Evolutionary conservation across 2,113 vertebrate species (phyloP).

Genomic region (Eclectus roratus): DNA sequence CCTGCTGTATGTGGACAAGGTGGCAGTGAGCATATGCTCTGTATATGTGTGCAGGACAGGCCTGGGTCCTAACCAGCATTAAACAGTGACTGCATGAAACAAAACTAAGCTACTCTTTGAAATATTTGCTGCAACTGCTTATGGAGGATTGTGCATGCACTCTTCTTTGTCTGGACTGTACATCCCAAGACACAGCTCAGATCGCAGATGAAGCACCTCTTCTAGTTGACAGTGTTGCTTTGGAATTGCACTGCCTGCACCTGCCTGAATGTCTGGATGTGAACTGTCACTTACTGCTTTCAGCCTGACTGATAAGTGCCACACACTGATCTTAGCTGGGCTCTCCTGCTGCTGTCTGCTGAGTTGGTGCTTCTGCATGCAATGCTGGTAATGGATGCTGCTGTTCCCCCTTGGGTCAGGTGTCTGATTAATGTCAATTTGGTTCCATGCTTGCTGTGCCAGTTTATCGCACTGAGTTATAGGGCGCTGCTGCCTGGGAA

Average conservation of each 20-base stretch:
- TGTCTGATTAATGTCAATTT: not conserved
- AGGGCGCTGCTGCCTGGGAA: not conserved
- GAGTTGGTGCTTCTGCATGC: not conserved
- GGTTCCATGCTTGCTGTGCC: not conserved
- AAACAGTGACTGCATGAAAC: not conserved
- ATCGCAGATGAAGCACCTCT: not conserved
- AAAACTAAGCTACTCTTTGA: not conserved
- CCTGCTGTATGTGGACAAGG: not conserved
- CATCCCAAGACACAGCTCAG: not conserved
- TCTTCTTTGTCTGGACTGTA: not conserved
- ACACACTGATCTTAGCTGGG: not conserved
- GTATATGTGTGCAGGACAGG: not conserved
- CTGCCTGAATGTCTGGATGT: not conserved
- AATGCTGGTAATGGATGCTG: not conserved
- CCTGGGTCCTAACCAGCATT: not conserved
- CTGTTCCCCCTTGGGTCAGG: not conserved
- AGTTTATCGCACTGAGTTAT: not conserved
- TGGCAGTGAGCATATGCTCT: rapidly evolving
- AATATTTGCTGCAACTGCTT: not conserved
- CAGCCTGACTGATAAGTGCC: not conserved
- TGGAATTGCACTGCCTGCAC: not conserved
- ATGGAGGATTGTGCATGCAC: not conserved
- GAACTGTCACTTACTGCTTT: not conserved
- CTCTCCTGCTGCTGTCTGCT: not conserved
- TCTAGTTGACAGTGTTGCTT: not conserved